Base-by-base conservation (phyloP, 2,888 invertebrate genomes). In the Heliothis peltigera region DNA sequence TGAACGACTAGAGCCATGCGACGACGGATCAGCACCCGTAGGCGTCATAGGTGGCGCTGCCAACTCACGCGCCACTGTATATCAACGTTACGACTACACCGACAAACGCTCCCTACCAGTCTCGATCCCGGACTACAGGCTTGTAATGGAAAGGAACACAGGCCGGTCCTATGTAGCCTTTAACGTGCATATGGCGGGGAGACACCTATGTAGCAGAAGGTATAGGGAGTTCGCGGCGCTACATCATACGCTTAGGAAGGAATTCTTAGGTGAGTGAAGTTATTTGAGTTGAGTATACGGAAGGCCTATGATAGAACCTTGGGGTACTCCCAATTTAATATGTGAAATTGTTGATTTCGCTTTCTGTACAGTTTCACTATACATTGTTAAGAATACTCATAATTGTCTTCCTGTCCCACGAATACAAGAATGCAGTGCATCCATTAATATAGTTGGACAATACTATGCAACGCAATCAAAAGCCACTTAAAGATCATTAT, bases 151-250 rank as follows among this genome's bases (percentile, higher is more conserved):
- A 88, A 95, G 98, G 79, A 97, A 96, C 87, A 98, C 97, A 79
- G 98, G 98, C 12, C 98, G 99, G 84, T 97, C 98, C 80, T 99
- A 97, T 94, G 98, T 99, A 80, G 98, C 97, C 10, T 99, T 98
- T 94, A 99, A 99, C 89, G 99, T 99, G 73, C 99, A 99, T 92
- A 99, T 99, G 99, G 99, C 99, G 6, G 99, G 99, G 0, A 95
- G 99, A 39, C 99, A 99, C 89, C 95, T 99, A 58, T 99, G 99
- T 93, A 99, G 99, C 54, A 96, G 99, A 55, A 96, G 99, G 43
- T 99, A 99, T 91, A 96, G 99, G 68, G 99, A 99, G 95, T 99
- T 99, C 91, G 97, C 98, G 8, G 97, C 97, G 77, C 95, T 99
- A 70, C 98, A 99, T 87, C 96, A 97, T 83, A 97, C 97, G 81